These are phyloP conservation scores for Ailuropoda melanoleuca DNA, from an alignment of 2,113 vertebrate genomes.

Conservation along the genomic window DNA sequence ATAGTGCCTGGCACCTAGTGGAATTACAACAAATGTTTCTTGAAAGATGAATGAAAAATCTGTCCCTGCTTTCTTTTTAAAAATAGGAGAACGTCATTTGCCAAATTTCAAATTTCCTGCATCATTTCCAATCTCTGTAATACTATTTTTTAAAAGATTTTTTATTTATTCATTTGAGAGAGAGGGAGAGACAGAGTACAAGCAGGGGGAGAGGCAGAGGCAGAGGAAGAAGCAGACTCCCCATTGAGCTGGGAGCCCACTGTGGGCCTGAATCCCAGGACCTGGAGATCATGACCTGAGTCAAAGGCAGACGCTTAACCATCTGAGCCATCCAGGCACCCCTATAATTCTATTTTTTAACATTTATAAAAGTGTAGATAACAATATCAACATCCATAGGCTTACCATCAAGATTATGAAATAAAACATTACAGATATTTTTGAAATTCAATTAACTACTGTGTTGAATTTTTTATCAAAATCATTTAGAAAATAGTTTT, in stretches of 20 bases:
- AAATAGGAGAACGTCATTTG: not conserved
- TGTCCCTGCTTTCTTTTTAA: not conserved
- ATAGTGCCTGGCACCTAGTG: not conserved
- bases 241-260: too few relatives aligned
- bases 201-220: not conserved
- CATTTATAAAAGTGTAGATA: not conserved
- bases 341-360: not conserved
- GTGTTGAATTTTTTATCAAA: not conserved
- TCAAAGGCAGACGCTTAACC: not conserved
- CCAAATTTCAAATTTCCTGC: not conserved
- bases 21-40: not conserved
- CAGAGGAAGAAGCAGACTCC: not conserved
- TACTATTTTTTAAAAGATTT: not conserved
- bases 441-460: not conserved
- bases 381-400: not conserved
- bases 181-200: not conserved
- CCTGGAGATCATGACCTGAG: not conserved
- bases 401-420: not conserved
- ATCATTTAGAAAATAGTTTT: not conserved
- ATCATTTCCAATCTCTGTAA: not conserved
- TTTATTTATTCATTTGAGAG: not conserved
- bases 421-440: not conserved
- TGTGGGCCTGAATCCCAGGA: not conserved
- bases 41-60: not conserved
- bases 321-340: not conserved